A percentile compares a stretch with the other conserved stretches of the same genome.
phyloP scores from a whole-genome alignment of 2,888 invertebrate species.

The Selenia dentaria region DNA sequence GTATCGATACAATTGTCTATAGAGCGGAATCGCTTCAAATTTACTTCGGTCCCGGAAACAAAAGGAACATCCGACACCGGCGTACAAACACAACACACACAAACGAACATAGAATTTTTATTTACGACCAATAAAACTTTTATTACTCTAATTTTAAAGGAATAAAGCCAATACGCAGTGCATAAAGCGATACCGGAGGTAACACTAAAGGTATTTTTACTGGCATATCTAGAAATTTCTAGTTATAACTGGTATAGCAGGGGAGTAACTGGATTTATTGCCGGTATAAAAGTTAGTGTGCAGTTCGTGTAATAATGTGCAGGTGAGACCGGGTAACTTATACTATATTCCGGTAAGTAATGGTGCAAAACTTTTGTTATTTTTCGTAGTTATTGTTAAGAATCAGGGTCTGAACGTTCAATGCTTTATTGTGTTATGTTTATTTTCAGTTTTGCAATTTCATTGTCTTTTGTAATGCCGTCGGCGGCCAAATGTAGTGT shows the following conservation, averaged over 20 bases:
- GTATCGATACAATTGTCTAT: too few relatives aligned
- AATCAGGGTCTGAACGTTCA: neutral
- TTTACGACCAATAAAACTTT: slow-evolving; percentile 63
- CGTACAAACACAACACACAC: neutral
- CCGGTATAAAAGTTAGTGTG: slow-evolving; percentile 65
- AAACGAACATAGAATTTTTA: slow-evolving; percentile 38
- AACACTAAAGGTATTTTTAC: slow-evolving; percentile 45
- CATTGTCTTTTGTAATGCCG: too few relatives aligned
- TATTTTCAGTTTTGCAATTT: neutral
- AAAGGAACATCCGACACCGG: too few relatives aligned
- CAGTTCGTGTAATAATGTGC: slow-evolving; percentile 62
- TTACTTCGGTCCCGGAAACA: too few relatives aligned
- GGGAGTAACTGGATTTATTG: slow-evolving; percentile 59
- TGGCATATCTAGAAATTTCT: slow-evolving; percentile 51
- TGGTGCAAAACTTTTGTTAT: slow-evolving; percentile 6
- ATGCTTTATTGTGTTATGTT: neutral
- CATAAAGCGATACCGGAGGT: slow-evolving; percentile 38
- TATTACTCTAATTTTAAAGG: slow-evolving; percentile 58
- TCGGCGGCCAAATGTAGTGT: too few relatives aligned
- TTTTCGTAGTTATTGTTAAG: slow-evolving; percentile 9
- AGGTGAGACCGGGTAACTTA: slow-evolving; percentile 37
- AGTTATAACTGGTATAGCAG: slow-evolving; percentile 39
- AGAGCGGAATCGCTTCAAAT: too few relatives aligned
- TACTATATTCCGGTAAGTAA: slow-evolving; percentile 12
- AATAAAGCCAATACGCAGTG: slow-evolving; percentile 47